Percentiles rank a stretch among this genome's conserved stretches.
These are phyloP conservation scores for Pedetes capensis DNA, from an alignment of 2,113 vertebrate genomes.

Conservation along the genomic window DNA sequence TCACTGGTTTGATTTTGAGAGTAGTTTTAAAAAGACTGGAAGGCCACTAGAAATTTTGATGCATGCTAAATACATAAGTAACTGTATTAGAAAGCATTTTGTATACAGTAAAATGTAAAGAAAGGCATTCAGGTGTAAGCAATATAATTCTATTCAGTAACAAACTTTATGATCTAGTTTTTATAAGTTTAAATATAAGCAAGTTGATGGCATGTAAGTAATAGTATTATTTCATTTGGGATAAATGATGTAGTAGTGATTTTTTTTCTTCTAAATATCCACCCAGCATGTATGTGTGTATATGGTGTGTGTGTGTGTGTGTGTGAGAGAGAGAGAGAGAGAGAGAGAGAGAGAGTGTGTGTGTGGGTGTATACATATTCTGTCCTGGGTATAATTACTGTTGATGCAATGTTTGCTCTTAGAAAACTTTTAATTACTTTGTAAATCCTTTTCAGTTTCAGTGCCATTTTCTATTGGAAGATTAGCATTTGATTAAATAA, in stretches of 20 bases:
- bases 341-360: too few relatives aligned
- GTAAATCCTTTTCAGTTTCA: conserved; percentile 23
- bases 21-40: not conserved
- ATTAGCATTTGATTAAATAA: conserved; percentile 52
- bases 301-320: not conserved
- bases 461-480: not conserved
- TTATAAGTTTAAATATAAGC: not conserved
- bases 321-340: too few relatives aligned
- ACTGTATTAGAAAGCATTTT: not conserved
- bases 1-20: not conserved
- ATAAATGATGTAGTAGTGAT: not conserved
- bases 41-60: not conserved
- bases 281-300: not conserved
- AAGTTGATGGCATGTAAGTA: not conserved
- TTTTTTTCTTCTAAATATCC: not conserved
- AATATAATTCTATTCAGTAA: not conserved
- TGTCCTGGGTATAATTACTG: not conserved
- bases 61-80: not conserved
- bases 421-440: not conserved
- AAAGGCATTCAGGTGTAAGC: not conserved
- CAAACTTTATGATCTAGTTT: not conserved
- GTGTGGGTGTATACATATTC: not conserved
- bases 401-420: not conserved
- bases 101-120: not conserved
- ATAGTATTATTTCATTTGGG: not conserved